Base-by-base conservation (phyloP, 92 coral and sea anemone species). In the Phymanthus crucifer region DNA sequence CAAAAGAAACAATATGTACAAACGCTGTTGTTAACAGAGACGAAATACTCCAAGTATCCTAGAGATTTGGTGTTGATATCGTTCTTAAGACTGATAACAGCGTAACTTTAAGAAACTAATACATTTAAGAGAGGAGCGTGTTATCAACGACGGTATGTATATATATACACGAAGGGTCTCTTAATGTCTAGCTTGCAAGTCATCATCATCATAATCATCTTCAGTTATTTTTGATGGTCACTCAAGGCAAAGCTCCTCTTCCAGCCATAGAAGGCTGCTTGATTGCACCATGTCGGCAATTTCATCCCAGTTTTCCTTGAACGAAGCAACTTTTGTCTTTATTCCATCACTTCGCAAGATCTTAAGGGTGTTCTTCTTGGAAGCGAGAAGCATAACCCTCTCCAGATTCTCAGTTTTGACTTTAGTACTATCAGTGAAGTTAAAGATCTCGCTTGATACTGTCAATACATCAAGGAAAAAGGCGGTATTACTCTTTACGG, bases 301-400 rank as follows among this genome's bases (percentile, higher is more conserved):
- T 79, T 88, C 82, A 82, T 79, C 75, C 89, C 89, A 88, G 73
- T 83, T 47, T 18, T 88, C 89, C 75, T 80, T 77, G 69, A 88
- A 88, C 13, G 91, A 84, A 6, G 45, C 56, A 56, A 64, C 80
- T 72, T 64, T 52, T 43, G 83, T 80, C 37, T 17, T 50, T 6
- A 81, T 84, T 32, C 89, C 91, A 9, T 34, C 61, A 69, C 91
- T 88, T 35, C 13, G 75, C 8, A 79, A 75, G 34, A 88, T 80
- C 66, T 71, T 75, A 9, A 74, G 43, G 34, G 84, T 54, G 65
- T 88, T 75, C 73, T 73, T 38, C 82, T 80, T 84, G 31, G 52
- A 83, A 74, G 83, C 89, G 77, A 79, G 74, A 29, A 33, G 69
- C 64, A 88, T 69, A 16, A 88, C 75, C 66, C 66, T 84, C 72